These are phyloP conservation scores for Nyctereutes procyonoides DNA, from an alignment of 2,113 vertebrate species.

Conservation along the genomic window DNA sequence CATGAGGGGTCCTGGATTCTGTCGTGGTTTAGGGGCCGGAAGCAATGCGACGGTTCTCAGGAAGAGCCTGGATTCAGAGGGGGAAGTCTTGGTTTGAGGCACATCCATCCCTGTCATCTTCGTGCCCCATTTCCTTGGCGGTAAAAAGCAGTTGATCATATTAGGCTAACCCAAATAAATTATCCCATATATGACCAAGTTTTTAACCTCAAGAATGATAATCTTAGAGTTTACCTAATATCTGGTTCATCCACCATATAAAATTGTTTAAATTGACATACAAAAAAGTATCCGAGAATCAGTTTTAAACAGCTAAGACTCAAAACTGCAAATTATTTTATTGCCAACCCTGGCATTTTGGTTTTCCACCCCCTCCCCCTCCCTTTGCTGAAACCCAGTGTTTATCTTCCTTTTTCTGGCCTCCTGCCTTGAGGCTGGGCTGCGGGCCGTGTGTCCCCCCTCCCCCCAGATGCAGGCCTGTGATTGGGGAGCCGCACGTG, in stretches of 20 bases:
- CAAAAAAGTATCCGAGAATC: background rate
- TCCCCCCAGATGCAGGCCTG: background rate
- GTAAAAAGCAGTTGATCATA: fast-evolving
- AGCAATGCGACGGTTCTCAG: background rate
- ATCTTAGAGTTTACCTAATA: background rate
- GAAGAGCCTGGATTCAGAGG: background rate
- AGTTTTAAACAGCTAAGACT: background rate
- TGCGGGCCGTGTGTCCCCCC: fast-evolving
- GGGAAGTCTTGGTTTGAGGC: background rate
- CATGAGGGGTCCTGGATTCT: no score
- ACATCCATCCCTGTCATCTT: fast-evolving
- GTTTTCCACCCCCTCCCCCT: background rate
- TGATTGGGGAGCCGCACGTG: fast-evolving
- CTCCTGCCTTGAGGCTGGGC: background rate
- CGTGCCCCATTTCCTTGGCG: background rate
- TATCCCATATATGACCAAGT: no score
- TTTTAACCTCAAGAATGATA: background rate
- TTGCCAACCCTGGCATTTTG: background rate
- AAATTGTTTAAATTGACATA: background rate
- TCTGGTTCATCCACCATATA: background rate
- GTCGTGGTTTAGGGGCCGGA: background rate
- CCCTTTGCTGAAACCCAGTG: background rate
- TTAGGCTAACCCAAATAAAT: background rate
- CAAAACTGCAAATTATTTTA: background rate
- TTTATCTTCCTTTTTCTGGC: background rate